phyloP scores from a whole-genome alignment of 2,888 invertebrate genomes.

The Anthophora plumipes region DNA sequence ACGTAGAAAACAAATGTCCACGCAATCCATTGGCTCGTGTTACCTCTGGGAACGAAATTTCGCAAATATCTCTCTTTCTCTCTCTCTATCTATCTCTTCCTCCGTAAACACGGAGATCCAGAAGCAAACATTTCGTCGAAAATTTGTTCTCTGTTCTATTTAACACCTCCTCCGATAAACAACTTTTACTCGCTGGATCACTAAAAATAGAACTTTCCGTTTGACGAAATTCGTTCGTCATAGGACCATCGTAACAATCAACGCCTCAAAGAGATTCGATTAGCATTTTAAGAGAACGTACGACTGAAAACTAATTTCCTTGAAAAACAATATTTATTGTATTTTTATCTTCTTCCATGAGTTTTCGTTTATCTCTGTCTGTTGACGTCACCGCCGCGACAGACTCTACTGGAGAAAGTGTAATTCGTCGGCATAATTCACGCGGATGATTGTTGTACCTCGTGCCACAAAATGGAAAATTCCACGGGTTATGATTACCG shows the following conservation, averaged over 20 bases:
- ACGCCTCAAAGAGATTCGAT: background rate
- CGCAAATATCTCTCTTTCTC: too few species aligned
- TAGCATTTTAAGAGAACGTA: background rate
- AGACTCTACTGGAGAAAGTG: background rate
- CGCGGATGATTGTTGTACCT: background rate
- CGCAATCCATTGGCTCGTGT: background rate
- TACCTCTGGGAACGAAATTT: background rate
- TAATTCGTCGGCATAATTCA: background rate
- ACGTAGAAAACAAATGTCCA: constrained; percentile 1
- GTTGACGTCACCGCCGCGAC: background rate
- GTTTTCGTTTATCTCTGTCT: background rate
- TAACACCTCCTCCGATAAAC: too few species aligned
- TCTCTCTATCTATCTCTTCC: background rate
- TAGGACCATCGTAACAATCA: too few species aligned
- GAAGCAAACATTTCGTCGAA: background rate
- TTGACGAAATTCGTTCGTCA: background rate
- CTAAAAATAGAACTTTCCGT: background rate
- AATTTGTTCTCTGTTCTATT: background rate
- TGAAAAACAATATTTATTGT: background rate
- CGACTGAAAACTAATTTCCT: background rate
- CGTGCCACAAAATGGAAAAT: background rate
- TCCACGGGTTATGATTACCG: background rate
- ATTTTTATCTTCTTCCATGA: background rate
- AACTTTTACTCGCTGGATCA: too few species aligned
- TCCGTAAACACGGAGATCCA: background rate